A percentile compares a stretch with the other conserved stretches of the same genome.
Conservation (phyloP, 2,113 vertebrate genomes). For the Pleuronectes platessa region DNA sequence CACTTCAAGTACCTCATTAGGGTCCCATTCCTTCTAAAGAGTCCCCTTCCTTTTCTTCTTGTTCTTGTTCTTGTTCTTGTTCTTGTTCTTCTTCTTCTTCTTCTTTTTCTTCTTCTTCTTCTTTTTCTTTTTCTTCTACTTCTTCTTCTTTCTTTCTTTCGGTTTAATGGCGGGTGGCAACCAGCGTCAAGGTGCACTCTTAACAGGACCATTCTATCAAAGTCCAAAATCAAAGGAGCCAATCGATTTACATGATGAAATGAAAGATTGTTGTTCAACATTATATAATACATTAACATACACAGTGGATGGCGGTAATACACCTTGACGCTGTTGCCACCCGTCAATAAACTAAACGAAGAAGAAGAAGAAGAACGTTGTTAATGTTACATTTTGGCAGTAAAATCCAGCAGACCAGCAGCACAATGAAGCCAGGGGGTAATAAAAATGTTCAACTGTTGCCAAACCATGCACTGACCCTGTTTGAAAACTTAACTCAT, state of each 20-base stretch:
- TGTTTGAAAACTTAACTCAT: slow-evolving; percentile 59
- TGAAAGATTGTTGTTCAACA: slow-evolving; percentile 20
- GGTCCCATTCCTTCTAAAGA: slow-evolving; percentile 63
- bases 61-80: no score
- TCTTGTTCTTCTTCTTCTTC: no score
- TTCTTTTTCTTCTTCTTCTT: no score
- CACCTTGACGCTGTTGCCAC: no score
- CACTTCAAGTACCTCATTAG: slow-evolving; percentile 77
- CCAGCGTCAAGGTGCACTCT: slow-evolving; percentile 31
- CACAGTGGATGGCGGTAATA: no score
- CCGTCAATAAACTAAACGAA: no score
- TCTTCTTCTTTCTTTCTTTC: no score
- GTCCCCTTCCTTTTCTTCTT: slow-evolving; percentile 55
- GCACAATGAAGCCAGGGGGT: neutral
- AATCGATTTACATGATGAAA: slow-evolving; percentile 34
- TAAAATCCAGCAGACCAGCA: slow-evolving; percentile 10
- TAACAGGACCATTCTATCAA: slow-evolving; percentile 30
- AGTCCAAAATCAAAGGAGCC: slow-evolving; percentile 27
- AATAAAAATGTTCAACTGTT: slow-evolving; percentile 29
- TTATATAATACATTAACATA: slow-evolving; percentile 18
- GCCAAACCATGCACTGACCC: slow-evolving; percentile 10
- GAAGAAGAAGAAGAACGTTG: no score
- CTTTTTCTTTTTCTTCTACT: no score
- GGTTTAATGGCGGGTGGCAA: no score
- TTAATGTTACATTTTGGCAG: neutral